Percentiles rank a stretch among this genome's conserved stretches.
phyloP scores from a whole-genome alignment of 23 tunicate genomes.

The Phallusia fumigata region DNA sequence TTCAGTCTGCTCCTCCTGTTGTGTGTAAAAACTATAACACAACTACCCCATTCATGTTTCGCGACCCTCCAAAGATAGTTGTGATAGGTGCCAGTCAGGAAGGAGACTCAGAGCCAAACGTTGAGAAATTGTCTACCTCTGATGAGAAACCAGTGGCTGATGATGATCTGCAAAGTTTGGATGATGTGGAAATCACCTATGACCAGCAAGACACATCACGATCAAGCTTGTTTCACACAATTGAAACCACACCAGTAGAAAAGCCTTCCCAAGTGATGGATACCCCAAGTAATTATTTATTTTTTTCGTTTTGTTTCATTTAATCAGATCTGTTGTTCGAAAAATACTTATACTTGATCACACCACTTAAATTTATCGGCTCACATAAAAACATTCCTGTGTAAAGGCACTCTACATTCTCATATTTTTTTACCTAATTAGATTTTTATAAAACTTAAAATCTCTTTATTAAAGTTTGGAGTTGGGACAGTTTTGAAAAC shows the following conservation, averaged over 20 bases:
- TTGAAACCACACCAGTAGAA: neutral
- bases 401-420: too few relatives aligned
- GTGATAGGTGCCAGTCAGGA: slow-evolving; percentile 43
- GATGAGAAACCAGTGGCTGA: neutral
- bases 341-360: too few relatives aligned
- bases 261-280: neutral
- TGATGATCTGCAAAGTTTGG: neutral
- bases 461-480: too few relatives aligned
- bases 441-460: too few relatives aligned
- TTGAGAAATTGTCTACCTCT: neutral
- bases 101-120: neutral
- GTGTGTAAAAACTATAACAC: neutral
- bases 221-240: neutral
- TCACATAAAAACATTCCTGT: too few relatives aligned
- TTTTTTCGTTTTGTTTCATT: too few relatives aligned
- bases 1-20: slow-evolving; percentile 64
- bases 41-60: neutral
- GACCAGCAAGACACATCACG: neutral
- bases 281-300: slow-evolving; percentile 8
- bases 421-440: too few relatives aligned
- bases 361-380: too few relatives aligned
- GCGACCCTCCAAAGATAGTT: slow-evolving; percentile 46
- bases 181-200: neutral
- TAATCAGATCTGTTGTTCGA: too few relatives aligned
- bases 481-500: too few relatives aligned